A percentile compares a stretch with the other conserved stretches of the same genome.
Evolutionary conservation across 2,797 vertebrate species (phyloP).

Genomic region (Syncerus caffer): DNA sequence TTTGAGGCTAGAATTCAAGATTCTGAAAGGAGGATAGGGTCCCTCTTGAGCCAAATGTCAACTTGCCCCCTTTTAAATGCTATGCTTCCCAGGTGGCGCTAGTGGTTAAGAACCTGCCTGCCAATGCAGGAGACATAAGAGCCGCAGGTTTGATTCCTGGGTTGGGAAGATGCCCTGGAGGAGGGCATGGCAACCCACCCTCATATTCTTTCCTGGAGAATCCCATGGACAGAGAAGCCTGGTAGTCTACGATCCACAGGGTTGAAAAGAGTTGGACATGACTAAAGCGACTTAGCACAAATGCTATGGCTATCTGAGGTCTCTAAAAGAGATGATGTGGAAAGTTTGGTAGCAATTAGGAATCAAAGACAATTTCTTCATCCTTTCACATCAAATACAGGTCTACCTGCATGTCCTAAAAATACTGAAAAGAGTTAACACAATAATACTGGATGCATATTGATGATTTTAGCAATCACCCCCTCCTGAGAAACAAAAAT

Average conservation of each 20-base stretch:
- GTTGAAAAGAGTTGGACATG: neutral
- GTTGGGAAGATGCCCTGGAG: neutral
- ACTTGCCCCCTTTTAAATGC: neutral
- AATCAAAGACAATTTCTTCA: neutral
- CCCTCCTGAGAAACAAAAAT: neutral
- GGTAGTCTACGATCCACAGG: neutral
- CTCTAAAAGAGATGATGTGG: neutral
- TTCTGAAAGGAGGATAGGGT: neutral
- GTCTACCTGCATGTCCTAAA: neutral
- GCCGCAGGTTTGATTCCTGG: accelerated
- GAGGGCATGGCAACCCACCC: neutral
- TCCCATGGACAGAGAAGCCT: neutral
- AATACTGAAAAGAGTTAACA: neutral
- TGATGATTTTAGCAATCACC: neutral
- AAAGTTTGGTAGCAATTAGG: neutral
- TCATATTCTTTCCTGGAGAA: neutral
- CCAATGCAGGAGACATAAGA: neutral
- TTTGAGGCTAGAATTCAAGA: conserved; percentile 43
- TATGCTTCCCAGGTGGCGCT: neutral
- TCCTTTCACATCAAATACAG: neutral
- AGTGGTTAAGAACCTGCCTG: neutral
- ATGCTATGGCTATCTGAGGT: neutral
- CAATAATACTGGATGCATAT: neutral
- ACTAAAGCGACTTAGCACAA: neutral
- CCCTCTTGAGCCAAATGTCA: neutral